Conservation (phyloP, 2,113 vertebrate species). For the Pristiophorus japonicus region DNA sequence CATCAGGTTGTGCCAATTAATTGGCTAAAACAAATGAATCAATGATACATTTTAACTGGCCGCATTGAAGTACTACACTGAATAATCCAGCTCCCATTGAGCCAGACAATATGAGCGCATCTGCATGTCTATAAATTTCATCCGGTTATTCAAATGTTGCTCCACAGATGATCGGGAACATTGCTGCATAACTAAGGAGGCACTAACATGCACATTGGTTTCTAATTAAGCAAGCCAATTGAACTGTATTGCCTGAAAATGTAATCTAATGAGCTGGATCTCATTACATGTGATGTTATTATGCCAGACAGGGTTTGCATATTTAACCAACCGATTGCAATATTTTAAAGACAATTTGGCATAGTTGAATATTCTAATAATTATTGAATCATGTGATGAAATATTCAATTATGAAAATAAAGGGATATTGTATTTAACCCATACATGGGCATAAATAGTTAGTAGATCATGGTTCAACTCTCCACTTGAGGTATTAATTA, state of each 20-base stretch:
- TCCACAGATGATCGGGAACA: not conserved
- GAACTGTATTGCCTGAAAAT: not conserved
- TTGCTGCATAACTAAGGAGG: not conserved
- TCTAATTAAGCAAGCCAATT: not conserved
- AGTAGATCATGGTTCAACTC: too few relatives aligned
- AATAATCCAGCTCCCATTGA: not conserved
- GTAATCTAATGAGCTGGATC: not conserved
- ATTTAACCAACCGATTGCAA: not conserved
- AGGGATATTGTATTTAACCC: not conserved
- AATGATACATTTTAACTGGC: not conserved
- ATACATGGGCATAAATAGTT: not conserved
- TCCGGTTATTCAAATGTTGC: not conserved
- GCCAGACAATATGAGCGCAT: not conserved
- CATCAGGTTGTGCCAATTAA: not conserved
- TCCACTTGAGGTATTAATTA: too few relatives aligned
- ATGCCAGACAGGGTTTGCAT: not conserved
- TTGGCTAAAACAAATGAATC: constrained; percentile 7
- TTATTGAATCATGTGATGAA: not conserved
- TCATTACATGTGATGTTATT: not conserved
- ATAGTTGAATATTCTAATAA: not conserved
- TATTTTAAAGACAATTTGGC: not conserved
- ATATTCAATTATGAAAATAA: not conserved
- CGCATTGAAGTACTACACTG: not conserved
- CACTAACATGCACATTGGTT: not conserved
- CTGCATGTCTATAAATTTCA: not conserved